Percentiles rank a stretch among this genome's conserved stretches.
Conservation (phyloP, 2,888 invertebrate species). For the Geotrupes spiniger region DNA sequence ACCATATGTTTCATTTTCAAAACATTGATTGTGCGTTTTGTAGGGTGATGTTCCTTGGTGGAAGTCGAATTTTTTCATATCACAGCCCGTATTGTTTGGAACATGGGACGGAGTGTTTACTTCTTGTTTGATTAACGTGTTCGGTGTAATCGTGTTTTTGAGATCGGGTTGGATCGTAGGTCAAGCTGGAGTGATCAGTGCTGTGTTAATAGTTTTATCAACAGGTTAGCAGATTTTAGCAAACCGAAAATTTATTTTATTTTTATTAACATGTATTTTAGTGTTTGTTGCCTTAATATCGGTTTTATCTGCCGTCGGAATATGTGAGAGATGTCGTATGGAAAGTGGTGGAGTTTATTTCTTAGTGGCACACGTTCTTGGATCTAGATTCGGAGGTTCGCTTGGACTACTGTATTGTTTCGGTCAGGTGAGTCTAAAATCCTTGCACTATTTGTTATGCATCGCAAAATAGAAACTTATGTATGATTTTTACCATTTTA, state of each 20-base stretch:
- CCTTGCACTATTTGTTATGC: neutral
- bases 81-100: constrained; percentile 92
- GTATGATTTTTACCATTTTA: constrained; percentile 20
- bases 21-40: constrained; percentile 28
- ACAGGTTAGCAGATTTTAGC: constrained; percentile 58
- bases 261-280: constrained; percentile 35
- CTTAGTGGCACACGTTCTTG: constrained; percentile 88
- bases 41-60: constrained; percentile 88
- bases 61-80: constrained; percentile 95
- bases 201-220: constrained; percentile 75
- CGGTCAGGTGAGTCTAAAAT: constrained; percentile 78
- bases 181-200: constrained; percentile 80
- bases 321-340: constrained; percentile 91
- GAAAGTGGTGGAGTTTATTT: constrained; percentile 99
- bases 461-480: too few species aligned
- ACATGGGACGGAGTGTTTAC: constrained; percentile 99
- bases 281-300: constrained; percentile 89
- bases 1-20: constrained; percentile 12
- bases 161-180: constrained; percentile 98
- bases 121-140: constrained; percentile 94
- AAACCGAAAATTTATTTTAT: constrained; percentile 4
- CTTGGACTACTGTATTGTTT: constrained; percentile 93
- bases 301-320: constrained; percentile 92
- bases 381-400: constrained; percentile 89
- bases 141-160: constrained; percentile 96